phyloP scores from a whole-genome alignment of 1,140 invertebrate genomes.

The Pissodes strobi region DNA sequence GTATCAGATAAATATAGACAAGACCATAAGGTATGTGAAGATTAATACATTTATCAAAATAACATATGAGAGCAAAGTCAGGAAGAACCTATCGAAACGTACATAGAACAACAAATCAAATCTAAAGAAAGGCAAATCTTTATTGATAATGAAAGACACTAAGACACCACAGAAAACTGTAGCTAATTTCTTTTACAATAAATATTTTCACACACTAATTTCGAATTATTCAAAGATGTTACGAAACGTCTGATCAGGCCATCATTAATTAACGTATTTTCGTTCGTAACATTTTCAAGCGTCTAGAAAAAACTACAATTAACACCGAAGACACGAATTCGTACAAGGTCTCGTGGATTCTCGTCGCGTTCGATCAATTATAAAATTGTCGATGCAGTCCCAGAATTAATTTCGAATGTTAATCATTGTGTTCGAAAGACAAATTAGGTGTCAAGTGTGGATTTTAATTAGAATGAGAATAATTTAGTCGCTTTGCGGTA shows the following conservation, averaged over 20 bases:
- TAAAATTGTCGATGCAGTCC: constrained; percentile 27
- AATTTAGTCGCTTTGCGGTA: not conserved
- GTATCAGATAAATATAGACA: no score
- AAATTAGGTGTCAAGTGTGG: constrained; percentile 27
- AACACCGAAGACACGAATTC: constrained; percentile 19
- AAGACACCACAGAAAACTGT: no score
- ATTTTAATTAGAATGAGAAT: constrained; percentile 20
- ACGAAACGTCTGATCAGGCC: constrained; percentile 9
- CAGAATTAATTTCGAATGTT: constrained; percentile 29
- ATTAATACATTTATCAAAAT: no score
- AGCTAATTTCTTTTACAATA: no score
- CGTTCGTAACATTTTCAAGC: constrained; percentile 9
- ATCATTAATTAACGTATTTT: constrained; percentile 16
- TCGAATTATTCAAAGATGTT: constrained; percentile 7
- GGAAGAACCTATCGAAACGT: no score
- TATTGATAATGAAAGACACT: no score
- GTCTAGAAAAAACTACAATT: constrained; percentile 16
- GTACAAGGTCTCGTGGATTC: constrained; percentile 19
- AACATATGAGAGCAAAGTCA: no score
- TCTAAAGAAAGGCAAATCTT: no score
- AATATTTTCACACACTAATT: no score
- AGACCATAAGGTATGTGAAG: no score
- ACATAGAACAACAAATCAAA: no score
- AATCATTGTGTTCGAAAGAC: constrained; percentile 19
- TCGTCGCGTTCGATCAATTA: constrained; percentile 27